phyloP scores from a whole-genome alignment of 1,140 invertebrate genomes.

The Heliothis subflexa region DNA sequence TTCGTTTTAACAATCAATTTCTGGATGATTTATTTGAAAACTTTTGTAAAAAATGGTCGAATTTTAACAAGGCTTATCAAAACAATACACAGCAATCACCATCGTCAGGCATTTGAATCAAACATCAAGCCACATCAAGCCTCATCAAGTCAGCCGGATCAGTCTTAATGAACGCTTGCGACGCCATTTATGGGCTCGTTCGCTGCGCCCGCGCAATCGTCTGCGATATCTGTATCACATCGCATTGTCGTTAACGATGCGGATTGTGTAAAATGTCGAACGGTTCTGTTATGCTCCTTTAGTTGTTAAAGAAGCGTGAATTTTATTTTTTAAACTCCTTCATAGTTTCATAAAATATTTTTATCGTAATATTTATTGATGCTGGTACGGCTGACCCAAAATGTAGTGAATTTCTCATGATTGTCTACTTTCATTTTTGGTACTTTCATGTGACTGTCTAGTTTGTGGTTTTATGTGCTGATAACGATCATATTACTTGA shows the following conservation, averaged over 20 bases:
- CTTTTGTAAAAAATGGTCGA: neutral
- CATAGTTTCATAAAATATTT: neutral
- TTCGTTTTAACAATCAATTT: too few species aligned
- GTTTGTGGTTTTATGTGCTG: too few species aligned
- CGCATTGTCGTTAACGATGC: constrained; percentile 65
- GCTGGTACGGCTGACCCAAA: too few species aligned
- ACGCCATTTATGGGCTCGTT: constrained; percentile 64
- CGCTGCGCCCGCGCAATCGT: constrained; percentile 62
- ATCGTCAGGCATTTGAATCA: constrained; percentile 16
- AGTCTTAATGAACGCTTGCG: constrained; percentile 49
- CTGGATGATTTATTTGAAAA: too few species aligned
- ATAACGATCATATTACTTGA: too few species aligned
- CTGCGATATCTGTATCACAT: constrained; percentile 66
- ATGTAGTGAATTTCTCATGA: too few species aligned
- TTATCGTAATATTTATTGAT: too few species aligned
- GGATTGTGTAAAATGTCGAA: constrained; percentile 36
- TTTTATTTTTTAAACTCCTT: neutral
- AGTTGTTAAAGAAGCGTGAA: neutral
- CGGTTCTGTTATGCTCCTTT: neutral
- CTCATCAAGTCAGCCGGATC: constrained; percentile 37
- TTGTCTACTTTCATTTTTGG: too few species aligned
- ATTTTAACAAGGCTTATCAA: constrained; percentile 19
- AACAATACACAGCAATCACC: constrained; percentile 12
- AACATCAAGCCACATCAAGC: constrained; percentile 37
- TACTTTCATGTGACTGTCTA: too few species aligned